phyloP scores from a whole-genome alignment of 1,140 invertebrate species.

The Saxidomus purpurata region DNA sequence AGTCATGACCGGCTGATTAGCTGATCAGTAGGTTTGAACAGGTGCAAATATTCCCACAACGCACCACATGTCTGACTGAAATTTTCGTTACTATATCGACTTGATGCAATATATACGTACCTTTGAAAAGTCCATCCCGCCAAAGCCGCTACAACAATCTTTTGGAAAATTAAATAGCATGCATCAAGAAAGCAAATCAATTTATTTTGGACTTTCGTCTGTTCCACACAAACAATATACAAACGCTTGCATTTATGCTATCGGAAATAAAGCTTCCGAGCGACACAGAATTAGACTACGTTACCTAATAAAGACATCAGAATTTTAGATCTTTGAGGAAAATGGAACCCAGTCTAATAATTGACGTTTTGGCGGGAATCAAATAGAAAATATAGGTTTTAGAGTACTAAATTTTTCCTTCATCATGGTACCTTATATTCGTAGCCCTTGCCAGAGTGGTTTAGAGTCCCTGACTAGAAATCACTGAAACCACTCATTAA shows the following conservation, averaged over 20 bases:
- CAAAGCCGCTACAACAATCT: constrained; percentile 31
- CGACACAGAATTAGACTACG: not conserved
- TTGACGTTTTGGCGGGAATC: not conserved
- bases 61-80: too few relatives aligned
- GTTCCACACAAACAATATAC: not conserved
- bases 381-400: not conserved
- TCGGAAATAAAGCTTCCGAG: too few relatives aligned
- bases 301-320: not conserved
- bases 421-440: too few relatives aligned
- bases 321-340: too few relatives aligned
- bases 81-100: too few relatives aligned
- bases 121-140: constrained; percentile 28
- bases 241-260: not conserved
- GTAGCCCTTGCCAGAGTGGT: too few relatives aligned
- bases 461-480: too few relatives aligned
- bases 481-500: too few relatives aligned
- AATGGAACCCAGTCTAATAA: not conserved
- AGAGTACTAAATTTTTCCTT: too few relatives aligned
- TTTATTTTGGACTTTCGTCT: not conserved
- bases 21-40: not conserved
- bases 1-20: not conserved
- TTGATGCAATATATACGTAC: not conserved
- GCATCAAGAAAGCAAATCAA: not conserved
- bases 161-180: not conserved
- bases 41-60: not conserved